Percentiles rank a stretch among this genome's conserved stretches.
Evolutionary conservation across 2,113 vertebrate species (phyloP).

Genomic region (Malurus alboscapulatus): DNA sequence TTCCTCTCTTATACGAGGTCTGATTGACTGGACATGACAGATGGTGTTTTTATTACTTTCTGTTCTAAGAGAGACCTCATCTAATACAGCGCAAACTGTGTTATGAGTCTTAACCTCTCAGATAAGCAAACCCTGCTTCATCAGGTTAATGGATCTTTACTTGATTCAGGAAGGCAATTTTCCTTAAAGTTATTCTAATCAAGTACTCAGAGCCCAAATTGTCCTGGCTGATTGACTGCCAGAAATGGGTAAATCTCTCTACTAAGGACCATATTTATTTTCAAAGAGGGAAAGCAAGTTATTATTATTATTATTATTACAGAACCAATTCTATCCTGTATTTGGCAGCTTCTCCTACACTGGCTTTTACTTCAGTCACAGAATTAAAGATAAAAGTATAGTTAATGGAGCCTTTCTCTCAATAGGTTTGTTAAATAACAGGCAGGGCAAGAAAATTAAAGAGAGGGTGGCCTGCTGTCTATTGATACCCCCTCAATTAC

Average conservation of each 20-base stretch:
- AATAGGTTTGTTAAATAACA: neutral
- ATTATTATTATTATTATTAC: slow-evolving; percentile 25
- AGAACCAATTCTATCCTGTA: neutral
- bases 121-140: slow-evolving; percentile 50
- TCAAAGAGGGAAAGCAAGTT: slow-evolving; percentile 41
- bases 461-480: neutral
- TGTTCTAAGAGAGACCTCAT: slow-evolving; percentile 29
- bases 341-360: slow-evolving; percentile 1
- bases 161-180: slow-evolving; percentile 62
- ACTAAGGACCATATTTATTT: slow-evolving; percentile 36
- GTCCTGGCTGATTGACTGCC: slow-evolving; percentile 36
- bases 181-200: slow-evolving; percentile 63
- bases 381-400: slow-evolving; percentile 32
- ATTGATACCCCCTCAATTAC: neutral
- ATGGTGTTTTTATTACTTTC: slow-evolving; percentile 57
- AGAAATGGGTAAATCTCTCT: neutral
- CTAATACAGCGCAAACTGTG: slow-evolving; percentile 27
- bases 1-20: slow-evolving; percentile 9
- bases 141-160: slow-evolving; percentile 60
- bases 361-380: neutral
- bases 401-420: neutral
- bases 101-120: slow-evolving; percentile 48
- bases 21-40: slow-evolving; percentile 61
- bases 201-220: slow-evolving; percentile 35
- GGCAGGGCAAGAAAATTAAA: neutral